phyloP scores from a whole-genome alignment of 2,888 invertebrate genomes.

The Andrena flavipes region DNA sequence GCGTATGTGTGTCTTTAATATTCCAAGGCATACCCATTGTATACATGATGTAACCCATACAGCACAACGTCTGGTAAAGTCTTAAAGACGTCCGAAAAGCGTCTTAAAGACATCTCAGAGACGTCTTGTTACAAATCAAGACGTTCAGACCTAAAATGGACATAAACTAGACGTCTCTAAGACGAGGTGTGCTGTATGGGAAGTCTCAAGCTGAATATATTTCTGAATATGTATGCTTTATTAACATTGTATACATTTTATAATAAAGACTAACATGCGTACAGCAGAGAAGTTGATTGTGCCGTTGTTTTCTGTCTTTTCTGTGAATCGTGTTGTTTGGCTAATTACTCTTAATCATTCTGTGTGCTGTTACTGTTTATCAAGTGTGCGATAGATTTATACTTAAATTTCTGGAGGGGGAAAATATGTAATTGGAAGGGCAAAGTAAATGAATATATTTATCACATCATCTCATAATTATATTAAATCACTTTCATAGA shows the following conservation, averaged over 20 bases:
- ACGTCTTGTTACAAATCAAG: no score
- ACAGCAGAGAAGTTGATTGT: constrained; percentile 1
- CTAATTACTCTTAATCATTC: background rate
- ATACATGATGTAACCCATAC: background rate
- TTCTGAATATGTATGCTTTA: constrained; percentile 15
- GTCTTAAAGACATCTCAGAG: no score
- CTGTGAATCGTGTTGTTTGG: background rate
- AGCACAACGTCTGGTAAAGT: no score
- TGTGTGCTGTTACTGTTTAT: background rate
- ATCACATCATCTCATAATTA: background rate
- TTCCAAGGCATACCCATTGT: background rate
- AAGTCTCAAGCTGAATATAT: background rate
- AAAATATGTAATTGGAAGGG: background rate
- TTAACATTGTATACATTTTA: constrained; percentile 40
- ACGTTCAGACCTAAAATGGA: no score
- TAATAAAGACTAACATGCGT: constrained; percentile 47
- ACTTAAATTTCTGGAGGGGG: background rate
- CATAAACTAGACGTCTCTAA: no score
- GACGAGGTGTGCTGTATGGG: no score
- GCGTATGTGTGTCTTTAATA: background rate
- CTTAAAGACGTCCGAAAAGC: no score
- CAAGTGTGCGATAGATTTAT: background rate
- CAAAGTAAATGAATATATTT: background rate
- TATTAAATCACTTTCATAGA: background rate
- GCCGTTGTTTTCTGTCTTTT: constrained; percentile 1